phyloP scores from a whole-genome alignment of 2,113 vertebrate species.

The Epinephelus cyanopodus region DNA sequence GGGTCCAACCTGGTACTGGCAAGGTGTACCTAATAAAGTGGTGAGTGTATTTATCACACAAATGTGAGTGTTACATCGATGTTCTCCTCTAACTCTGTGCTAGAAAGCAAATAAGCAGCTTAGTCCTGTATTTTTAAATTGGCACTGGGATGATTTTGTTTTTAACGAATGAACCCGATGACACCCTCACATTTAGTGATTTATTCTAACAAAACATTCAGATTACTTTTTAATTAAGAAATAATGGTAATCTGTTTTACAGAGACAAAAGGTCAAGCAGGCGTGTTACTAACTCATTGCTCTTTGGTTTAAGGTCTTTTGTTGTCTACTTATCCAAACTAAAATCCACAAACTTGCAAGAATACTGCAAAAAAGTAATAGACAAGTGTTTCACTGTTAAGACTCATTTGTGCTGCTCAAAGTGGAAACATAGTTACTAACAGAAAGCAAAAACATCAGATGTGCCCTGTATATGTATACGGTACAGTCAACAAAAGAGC shows the following conservation, averaged over 20 bases:
- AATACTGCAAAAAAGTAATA: background rate
- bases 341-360: background rate
- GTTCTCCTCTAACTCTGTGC: background rate
- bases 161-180: background rate
- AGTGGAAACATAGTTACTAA: background rate
- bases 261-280: background rate
- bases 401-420: background rate
- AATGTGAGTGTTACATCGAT: background rate
- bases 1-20: too few relatives aligned
- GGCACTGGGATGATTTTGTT: background rate
- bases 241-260: background rate
- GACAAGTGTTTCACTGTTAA: constrained; percentile 1
- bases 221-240: background rate
- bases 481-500: constrained; percentile 35
- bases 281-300: background rate
- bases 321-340: background rate
- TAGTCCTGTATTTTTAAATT: background rate
- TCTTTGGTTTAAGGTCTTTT: background rate
- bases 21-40: too few relatives aligned
- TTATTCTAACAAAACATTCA: background rate
- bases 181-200: background rate
- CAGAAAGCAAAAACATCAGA: constrained; percentile 2
- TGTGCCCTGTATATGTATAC: constrained; percentile 4
- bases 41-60: too few relatives aligned
- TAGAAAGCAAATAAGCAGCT: too few relatives aligned